Evolutionary conservation across 2,888 invertebrate genomes (phyloP).

Genomic region (Ennomos fuscantarius): DNA sequence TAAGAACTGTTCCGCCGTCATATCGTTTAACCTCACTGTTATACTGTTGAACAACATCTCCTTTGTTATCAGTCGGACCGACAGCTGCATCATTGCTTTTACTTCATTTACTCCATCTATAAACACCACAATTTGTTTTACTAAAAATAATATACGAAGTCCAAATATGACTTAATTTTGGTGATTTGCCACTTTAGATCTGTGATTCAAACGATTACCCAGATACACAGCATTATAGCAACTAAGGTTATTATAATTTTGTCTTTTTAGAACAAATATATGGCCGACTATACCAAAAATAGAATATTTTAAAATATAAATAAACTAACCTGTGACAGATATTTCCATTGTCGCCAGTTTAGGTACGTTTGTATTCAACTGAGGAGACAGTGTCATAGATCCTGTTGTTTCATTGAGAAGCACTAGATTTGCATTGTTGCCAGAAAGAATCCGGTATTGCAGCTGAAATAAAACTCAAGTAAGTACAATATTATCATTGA

Average conservation of each 20-base stretch:
- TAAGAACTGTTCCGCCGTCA: slow-evolving; percentile 96
- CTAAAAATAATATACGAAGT: no score
- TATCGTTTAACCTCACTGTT: slow-evolving; percentile 95
- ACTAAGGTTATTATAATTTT: background rate
- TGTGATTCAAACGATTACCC: no score
- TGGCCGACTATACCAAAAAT: no score
- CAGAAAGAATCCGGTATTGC: slow-evolving; percentile 93
- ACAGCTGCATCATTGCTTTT: slow-evolving; percentile 95
- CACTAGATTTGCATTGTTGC: slow-evolving; percentile 96
- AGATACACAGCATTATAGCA: no score
- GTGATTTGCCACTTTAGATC: no score
- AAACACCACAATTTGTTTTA: slow-evolving; percentile 16
- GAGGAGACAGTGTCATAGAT: slow-evolving; percentile 94
- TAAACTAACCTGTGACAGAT: slow-evolving; percentile 89
- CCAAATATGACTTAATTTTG: no score
- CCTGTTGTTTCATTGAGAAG: slow-evolving; percentile 93
- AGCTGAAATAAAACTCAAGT: slow-evolving; percentile 72
- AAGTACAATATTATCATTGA: background rate
- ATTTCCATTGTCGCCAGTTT: slow-evolving; percentile 97
- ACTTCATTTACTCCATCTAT: slow-evolving; percentile 96
- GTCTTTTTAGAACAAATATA: background rate
- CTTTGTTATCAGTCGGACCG: slow-evolving; percentile 95
- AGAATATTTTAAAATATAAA: background rate
- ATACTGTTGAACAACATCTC: slow-evolving; percentile 98
- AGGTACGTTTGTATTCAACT: slow-evolving; percentile 97